phyloP scores from a whole-genome alignment of 1,140 invertebrate genomes.

The Hyles vespertilio region DNA sequence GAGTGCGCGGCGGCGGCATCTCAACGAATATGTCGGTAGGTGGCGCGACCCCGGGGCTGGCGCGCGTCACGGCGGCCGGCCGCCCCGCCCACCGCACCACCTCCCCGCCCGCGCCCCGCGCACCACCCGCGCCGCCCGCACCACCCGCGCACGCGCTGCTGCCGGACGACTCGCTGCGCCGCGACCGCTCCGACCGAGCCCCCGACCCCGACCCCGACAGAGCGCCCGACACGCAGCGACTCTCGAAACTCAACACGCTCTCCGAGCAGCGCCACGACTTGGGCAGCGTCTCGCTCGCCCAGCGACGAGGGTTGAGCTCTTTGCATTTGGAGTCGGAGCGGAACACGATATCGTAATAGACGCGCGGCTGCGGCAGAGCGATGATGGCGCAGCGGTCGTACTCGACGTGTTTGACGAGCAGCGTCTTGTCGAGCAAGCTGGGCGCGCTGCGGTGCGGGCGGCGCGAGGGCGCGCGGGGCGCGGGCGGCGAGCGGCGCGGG shows the following conservation, averaged over 20 bases:
- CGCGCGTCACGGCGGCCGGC: constrained; percentile 69
- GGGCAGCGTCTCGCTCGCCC: constrained; percentile 57
- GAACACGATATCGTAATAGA: constrained; percentile 63
- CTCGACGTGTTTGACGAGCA: constrained; percentile 64
- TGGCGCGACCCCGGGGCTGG: constrained; percentile 63
- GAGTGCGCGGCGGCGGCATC: constrained; percentile 64
- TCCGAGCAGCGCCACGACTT: constrained; percentile 69
- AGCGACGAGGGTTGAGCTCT: constrained; percentile 43
- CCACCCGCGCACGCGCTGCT: constrained; percentile 25
- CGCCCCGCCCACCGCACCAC: constrained; percentile 61
- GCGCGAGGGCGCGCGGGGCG: constrained; percentile 14
- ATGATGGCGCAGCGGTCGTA: constrained; percentile 64
- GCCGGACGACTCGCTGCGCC: constrained; percentile 53
- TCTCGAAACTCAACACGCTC: constrained; percentile 54
- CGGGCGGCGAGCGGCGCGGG: constrained; percentile 41
- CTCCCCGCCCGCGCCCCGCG: constrained; percentile 35
- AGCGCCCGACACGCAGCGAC: constrained; percentile 5
- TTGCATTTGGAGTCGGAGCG: constrained; percentile 41
- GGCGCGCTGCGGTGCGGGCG: constrained; percentile 53
- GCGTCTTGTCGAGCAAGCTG: constrained; percentile 58
- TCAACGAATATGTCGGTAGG: constrained; percentile 64
- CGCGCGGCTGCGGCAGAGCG: constrained; percentile 58
- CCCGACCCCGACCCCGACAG: too few species aligned
- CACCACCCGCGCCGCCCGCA: constrained; percentile 21
- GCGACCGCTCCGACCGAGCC: constrained; percentile 36